Base-by-base conservation (phyloP, 2,888 invertebrate genomes). In the Tryphoninae sp. region DNA sequence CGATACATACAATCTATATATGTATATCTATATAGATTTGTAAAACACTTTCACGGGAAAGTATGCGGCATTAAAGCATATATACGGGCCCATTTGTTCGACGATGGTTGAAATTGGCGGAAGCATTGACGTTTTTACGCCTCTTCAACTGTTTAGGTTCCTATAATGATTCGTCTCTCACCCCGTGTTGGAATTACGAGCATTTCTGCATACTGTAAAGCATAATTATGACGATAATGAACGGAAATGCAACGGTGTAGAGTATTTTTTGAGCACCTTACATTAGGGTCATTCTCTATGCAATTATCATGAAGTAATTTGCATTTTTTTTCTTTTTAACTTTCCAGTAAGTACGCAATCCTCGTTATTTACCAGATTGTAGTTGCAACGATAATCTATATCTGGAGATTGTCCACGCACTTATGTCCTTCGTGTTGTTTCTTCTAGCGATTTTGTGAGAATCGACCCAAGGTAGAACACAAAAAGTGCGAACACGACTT, bases 1-100 rank as follows among this genome's bases (percentile, higher is more conserved):
- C 53, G 42, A 55, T 45, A 45, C 13, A 13, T 45, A 55, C 45
- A 13, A 19, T 62, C 0, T 45, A 64, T 19, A 19, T 49, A 1
- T 42, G 3, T n/a, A 49, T 51, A 42, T 2, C 16, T 49, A 67
- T 55, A n/a, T 26, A 13, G 11, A 9, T 33, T 42, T 64, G 80
- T 81, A 79, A 82, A 84, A 82, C 77, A 84, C 83, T 85, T 85
- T 85, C 85, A 83, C 84, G 80, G 55, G 82, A 83, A 84, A 84
- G 82, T 83, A 82, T 78, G 64, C 40, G 53, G 74, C 65, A 58
- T 78, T 81, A 72, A 65, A 78, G 49, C 1, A 69, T 53, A 68
- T 61, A 75, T 65, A 58, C 49, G 75, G 51, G 58, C 67, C 53
- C 61, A 71, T 83, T 76, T 64, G 83, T 76, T 76, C 72, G 73